A percentile compares a stretch with the other conserved stretches of the same genome.
phyloP scores from a whole-genome alignment of 2,888 invertebrate genomes.

The Drosophila nr. medialis region DNA sequence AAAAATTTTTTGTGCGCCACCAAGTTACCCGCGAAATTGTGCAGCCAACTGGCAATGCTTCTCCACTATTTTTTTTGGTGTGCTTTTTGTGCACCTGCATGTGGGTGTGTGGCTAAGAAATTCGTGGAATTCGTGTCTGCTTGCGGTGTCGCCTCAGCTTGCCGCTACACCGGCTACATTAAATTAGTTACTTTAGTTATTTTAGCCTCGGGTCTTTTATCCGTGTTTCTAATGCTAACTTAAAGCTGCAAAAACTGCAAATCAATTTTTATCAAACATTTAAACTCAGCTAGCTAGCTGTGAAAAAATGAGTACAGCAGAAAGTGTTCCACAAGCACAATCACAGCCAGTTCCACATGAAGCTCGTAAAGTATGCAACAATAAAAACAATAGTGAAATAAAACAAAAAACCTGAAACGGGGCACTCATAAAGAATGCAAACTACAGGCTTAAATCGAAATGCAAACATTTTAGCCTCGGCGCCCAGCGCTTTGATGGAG shows the following conservation, averaged over 20 bases:
- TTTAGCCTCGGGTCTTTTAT: slow-evolving; percentile 30
- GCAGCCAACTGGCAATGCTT: slow-evolving; percentile 69
- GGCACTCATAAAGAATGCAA: slow-evolving; percentile 62
- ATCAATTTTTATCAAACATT: slow-evolving; percentile 66
- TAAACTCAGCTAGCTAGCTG: slow-evolving; percentile 9
- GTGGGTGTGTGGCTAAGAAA: slow-evolving; percentile 38
- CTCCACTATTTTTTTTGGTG: slow-evolving; percentile 2
- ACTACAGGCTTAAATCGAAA: slow-evolving; percentile 51
- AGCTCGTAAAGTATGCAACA: slow-evolving; percentile 14
- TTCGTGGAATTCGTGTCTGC: slow-evolving; percentile 51
- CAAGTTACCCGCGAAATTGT: slow-evolving; percentile 69
- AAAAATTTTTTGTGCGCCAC: slow-evolving; percentile 66
- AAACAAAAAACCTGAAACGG: slow-evolving; percentile 6
- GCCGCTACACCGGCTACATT: slow-evolving; percentile 32
- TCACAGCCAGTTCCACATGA: neutral
- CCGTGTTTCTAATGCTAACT: slow-evolving; percentile 49
- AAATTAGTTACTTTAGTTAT: slow-evolving; percentile 74
- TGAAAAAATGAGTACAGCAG: slow-evolving; percentile 14
- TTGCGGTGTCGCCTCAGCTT: slow-evolving; percentile 43
- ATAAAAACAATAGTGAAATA: neutral
- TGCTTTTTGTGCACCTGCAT: slow-evolving; percentile 28
- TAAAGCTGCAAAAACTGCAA: slow-evolving; percentile 57
- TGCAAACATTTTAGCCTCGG: slow-evolving; percentile 50
- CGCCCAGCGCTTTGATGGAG: slow-evolving; percentile 50
- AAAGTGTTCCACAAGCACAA: slow-evolving; percentile 14